Base-by-base conservation (phyloP, 2,888 invertebrate species). In the Nomada flava region DNA sequence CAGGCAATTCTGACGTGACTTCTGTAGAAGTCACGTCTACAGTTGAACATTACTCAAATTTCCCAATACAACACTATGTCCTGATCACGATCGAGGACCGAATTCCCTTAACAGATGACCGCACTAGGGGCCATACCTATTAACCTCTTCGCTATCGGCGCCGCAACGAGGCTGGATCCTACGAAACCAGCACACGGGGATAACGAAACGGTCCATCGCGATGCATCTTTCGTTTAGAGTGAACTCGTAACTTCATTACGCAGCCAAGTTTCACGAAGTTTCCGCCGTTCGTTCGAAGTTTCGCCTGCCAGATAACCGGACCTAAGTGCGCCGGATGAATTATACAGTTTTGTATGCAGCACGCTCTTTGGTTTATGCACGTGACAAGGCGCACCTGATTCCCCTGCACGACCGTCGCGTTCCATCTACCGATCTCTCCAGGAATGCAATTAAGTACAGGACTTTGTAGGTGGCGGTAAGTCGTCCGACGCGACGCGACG, bases 361-460 rank as follows among this genome's bases (percentile, higher is more conserved):
- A 60, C 60, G 70, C 65, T 64, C 59, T 29, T 26, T 52, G 36
- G 63, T 52, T 72, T 63, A 71, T 70, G 64, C 69, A 26, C 59
- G 73, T 55, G 62, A 70, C 36, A 57, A 36, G 64, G 55, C n/a
- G 18, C 64, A 20, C 78, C 63, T 72, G 78, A 77, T 77, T 83
- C 63, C 53, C 57, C 55, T 42, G 55, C 71, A 26, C 44, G 65
- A 55, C 23, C 60, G 15, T 57, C 65, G 26, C 67, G 75, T 77
- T 76, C 62, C 42, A 18, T 23, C 53, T 11, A 18, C 52, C 71
- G 86, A 87, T 83, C 86, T 83, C 81, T 82, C 81, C 84, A 85
- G 88, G 89, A 91, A 92, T 90, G 92, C 88, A 91, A 91, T 92
- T 91, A 92, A 89, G 76, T n/a, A 47, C 23, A 20, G 29, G 13